Evolutionary conservation across 2,888 invertebrate species (phyloP).

Genomic region (Eupithecia exiguata): DNA sequence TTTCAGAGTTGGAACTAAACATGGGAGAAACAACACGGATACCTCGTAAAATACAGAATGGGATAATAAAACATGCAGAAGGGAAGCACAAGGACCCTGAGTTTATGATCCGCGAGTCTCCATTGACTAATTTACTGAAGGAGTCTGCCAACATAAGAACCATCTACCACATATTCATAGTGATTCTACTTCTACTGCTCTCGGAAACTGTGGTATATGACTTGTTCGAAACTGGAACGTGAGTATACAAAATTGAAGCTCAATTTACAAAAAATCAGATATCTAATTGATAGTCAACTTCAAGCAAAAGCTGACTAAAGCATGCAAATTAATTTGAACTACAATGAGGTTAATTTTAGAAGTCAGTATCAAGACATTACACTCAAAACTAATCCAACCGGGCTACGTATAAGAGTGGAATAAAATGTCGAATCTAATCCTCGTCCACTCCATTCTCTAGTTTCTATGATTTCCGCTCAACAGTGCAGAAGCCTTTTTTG

Average conservation of each 20-base stretch:
- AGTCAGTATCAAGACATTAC: neutral
- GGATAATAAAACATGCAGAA: conserved; percentile 48
- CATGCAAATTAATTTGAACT: neutral
- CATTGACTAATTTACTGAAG: conserved; percentile 91
- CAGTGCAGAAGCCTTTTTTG: too few relatives aligned
- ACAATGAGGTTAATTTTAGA: neutral
- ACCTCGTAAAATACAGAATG: conserved; percentile 52
- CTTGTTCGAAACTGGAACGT: conserved; percentile 89
- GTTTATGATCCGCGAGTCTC: conserved; percentile 89
- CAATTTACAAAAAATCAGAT: neutral
- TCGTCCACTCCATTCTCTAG: too few relatives aligned
- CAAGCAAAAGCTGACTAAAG: neutral
- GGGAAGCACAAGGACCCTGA: conserved; percentile 52
- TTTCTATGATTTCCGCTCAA: too few relatives aligned
- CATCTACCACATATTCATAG: conserved; percentile 93
- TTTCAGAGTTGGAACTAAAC: conserved; percentile 17
- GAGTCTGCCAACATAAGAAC: conserved; percentile 90
- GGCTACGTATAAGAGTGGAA: neutral
- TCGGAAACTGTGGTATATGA: conserved; percentile 89
- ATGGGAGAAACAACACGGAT: conserved; percentile 48
- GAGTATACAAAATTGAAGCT: conserved; percentile 64
- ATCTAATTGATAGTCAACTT: neutral
- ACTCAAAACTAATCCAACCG: neutral
- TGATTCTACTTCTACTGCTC: conserved; percentile 88
- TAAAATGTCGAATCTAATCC: neutral